Evolutionary conservation across 64 coral and sea anemone genomes (phyloP).

Genomic region (Hydrozoanthus tunicans): DNA sequence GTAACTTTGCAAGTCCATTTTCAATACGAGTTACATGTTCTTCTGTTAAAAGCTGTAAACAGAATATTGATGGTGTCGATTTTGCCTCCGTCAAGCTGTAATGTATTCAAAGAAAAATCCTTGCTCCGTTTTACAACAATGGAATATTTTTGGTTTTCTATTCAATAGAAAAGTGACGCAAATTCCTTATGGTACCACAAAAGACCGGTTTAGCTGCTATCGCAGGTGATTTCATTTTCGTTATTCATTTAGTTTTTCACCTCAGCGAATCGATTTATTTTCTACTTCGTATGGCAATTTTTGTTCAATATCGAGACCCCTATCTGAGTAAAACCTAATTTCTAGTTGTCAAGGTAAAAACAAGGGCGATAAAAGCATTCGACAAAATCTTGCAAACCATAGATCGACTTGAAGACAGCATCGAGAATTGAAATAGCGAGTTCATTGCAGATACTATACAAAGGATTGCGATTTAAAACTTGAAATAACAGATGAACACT

Average conservation of each 20-base stretch:
- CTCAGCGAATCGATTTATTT: neutral
- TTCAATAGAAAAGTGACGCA: constrained; percentile 52
- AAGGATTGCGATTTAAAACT: neutral
- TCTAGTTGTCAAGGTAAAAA: constrained; percentile 41
- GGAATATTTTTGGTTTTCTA: constrained; percentile 51
- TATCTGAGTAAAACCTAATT: neutral
- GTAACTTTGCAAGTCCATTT: neutral
- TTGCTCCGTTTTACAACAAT: constrained; percentile 59
- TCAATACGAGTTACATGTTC: neutral
- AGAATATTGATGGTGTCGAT: constrained; percentile 23
- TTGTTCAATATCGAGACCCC: neutral
- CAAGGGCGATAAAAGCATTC: constrained; percentile 1
- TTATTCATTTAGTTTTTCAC: neutral
- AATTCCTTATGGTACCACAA: constrained; percentile 19
- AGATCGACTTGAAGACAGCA: neutral
- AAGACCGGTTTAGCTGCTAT: neutral
- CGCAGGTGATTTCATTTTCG: constrained; percentile 28
- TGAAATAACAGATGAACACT: neutral
- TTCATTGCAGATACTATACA: neutral
- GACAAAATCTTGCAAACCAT: constrained; percentile 41
- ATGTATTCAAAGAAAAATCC: constrained; percentile 39
- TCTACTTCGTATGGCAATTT: neutral
- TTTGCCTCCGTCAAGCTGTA: constrained; percentile 16
- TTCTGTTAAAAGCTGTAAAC: constrained; percentile 6
- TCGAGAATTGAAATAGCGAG: neutral